Evolutionary conservation across 2,797 vertebrate genomes (phyloP), one percentile per base, ranked within the genome.

Genomic region (Pangasius mekongensis): DNA sequence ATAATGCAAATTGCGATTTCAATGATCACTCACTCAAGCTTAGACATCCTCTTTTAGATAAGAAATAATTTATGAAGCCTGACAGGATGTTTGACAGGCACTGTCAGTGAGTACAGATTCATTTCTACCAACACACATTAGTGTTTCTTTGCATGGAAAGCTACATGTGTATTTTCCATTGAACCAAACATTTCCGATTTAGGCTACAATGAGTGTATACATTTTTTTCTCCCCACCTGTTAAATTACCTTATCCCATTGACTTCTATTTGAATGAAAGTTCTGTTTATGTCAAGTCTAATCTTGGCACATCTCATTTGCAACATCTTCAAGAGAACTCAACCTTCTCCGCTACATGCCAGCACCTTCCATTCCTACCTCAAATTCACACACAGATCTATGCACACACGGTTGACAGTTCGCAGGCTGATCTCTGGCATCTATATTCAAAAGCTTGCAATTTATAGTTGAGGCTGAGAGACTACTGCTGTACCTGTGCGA

Each of bases 361-460:
- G 5, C 11, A 39, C 80, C 27, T 56, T 69, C 56, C 62, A n/a
- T 76, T 83, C 56, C 49, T 4, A 39, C 33, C 30, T 20, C n/a
- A 69, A 36, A 86, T 82, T 74, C 86, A 73, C 77, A 80, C 69
- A 66, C 80, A 49, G 67, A 86, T 73, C 30, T 85, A 78, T 86
- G 64, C 81, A 71, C 73, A 84, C 71, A 80, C 56, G 73, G 60
- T 80, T 84, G 81, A 71, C 73, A 73, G 73, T 89, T 89, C 83
- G 87, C 85, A 84, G 56, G 86, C 77, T 78, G 52, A 90, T 92
- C 84, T 78, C 36, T 89, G 81, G 91, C 89, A 69, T 92, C 91
- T 92, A 91, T 94, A 91, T 94, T 94, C 93, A 95, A 93, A 93
- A 93, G 81, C 69, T 83, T 91, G 93, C 91, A 87, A 93, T 94